Evolutionary conservation across 2,888 invertebrate genomes (phyloP), one percentile per base, ranked within the genome.

Genomic region (Prosapia bicincta): DNA sequence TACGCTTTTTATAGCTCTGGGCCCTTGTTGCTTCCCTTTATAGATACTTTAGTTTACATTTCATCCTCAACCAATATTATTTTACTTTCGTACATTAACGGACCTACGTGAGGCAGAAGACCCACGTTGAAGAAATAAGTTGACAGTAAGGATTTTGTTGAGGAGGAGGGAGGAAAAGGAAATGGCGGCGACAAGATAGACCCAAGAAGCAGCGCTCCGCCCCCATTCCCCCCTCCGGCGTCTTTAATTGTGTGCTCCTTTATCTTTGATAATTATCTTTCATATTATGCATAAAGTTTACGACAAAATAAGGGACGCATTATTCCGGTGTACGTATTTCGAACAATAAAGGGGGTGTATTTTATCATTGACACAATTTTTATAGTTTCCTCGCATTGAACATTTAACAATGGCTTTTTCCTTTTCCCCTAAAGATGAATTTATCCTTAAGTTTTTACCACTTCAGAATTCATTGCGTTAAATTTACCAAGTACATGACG

Each of bases 291-390:
- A 69, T 26, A 69, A 73, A 25, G 68, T 69, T 54, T 68, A 26
- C 73, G 74, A 30, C 30, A 68, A 65, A 43, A 74, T 74, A 54
- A 30, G 69, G 65, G 20, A 43, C 32, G 26, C 65, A 54, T 54
- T 54, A 54, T 54, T 54, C 54, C 54, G 54, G 54, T 54, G 20
- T 20, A 54, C 54, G 54, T 54, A 38, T 54, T 30, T 54, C 54
- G 3, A 54, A 54, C 54, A 54, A 54, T 54, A 20, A 54, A 54
- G 20, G 30, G n/a, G 54, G 54, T 20, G 69, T 54, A 69, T 65
- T 69, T 69, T 69, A 69, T 69, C 74, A 54, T 66, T 30, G 68
- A 69, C 69, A 69, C 54, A 65, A 74, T 74, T 74, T 74, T 74
- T 74, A 74, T 69, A 54, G 69, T 74, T 74, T 74, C 74, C 69